phyloP scores from a whole-genome alignment of 2,797 vertebrate species.

The Dromococcyx pavoninus region DNA sequence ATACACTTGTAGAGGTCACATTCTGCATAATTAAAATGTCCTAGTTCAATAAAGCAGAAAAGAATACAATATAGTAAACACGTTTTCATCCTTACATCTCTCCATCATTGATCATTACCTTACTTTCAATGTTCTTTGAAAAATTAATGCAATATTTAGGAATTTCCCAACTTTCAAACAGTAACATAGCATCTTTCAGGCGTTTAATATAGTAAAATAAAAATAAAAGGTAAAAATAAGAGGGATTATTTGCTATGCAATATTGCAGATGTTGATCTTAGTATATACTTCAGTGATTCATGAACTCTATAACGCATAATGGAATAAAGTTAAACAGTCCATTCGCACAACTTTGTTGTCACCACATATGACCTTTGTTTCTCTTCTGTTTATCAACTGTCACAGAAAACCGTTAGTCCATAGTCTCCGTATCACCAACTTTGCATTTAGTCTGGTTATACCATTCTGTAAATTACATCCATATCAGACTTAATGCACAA shows the following conservation, averaged over 20 bases:
- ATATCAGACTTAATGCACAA: not conserved
- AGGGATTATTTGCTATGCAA: not conserved
- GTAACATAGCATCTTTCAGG: not conserved
- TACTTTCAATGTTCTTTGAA: not conserved
- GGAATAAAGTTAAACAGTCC: not conserved
- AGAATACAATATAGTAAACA: not conserved
- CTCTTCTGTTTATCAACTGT: not conserved
- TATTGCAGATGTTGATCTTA: not conserved
- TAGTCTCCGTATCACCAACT: not conserved
- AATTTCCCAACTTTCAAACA: not conserved
- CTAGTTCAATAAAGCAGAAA: not conserved
- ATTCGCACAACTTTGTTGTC: not conserved
- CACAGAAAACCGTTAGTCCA: not conserved
- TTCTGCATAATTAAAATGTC: not conserved
- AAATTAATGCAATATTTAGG: not conserved
- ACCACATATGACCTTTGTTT: not conserved
- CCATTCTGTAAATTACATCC: not conserved
- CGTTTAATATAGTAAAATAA: not conserved
- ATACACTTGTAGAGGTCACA: not conserved
- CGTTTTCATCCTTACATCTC: not conserved
- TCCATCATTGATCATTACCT: not conserved
- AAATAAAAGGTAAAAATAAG: not conserved
- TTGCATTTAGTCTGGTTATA: not conserved
- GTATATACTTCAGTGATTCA: not conserved
- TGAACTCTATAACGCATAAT: not conserved